phyloP scores from a whole-genome alignment of 2,888 invertebrate genomes.

The Mythimna albipuncta region DNA sequence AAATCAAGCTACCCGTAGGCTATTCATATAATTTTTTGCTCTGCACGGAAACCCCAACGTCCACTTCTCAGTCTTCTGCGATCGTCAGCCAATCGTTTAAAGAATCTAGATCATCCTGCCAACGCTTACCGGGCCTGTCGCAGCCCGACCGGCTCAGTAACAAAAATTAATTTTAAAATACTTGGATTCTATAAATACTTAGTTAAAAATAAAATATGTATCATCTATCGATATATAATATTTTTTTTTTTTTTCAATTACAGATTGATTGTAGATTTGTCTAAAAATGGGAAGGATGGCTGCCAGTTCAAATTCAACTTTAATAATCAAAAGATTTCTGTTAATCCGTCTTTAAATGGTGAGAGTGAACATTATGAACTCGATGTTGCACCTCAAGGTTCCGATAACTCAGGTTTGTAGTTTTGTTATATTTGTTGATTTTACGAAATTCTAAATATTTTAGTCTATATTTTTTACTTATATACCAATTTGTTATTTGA shows the following conservation, averaged over 20 bases:
- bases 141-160: too few species aligned
- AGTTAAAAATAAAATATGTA: not conserved
- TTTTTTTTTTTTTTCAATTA: conserved; percentile 16
- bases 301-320: conserved; percentile 55
- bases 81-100: not conserved
- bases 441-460: not conserved
- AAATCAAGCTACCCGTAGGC: too few species aligned
- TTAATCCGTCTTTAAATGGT: not conserved
- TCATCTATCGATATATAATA: conserved; percentile 1
- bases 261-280: conserved; percentile 59
- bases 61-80: not conserved
- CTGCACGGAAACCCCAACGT: not conserved
- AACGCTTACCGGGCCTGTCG: not conserved
- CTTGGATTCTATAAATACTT: not conserved
- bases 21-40: too few species aligned
- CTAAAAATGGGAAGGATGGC: conserved; percentile 25
- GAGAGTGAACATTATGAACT: conserved; percentile 15
- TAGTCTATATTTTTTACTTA: not conserved
- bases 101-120: not conserved
- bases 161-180: not conserved
- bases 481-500: not conserved
- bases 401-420: conserved; percentile 12
- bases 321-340: not conserved
- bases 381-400: not conserved
- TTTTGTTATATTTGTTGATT: not conserved